Base-by-base conservation (phyloP, 2,888 invertebrate genomes). In the Macrophya alboannulata region DNA sequence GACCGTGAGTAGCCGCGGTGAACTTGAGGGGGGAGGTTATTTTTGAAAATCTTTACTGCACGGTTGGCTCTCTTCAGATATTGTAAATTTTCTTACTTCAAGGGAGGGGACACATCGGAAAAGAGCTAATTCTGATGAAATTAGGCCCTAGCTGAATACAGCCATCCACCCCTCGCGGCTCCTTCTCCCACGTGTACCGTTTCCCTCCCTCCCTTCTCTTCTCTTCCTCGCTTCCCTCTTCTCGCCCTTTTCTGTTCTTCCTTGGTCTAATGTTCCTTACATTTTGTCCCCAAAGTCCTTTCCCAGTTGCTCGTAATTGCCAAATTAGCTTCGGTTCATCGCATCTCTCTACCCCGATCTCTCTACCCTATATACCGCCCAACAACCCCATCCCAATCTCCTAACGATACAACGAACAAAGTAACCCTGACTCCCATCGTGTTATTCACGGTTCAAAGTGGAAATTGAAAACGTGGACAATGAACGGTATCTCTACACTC, bases 241-340 rank as follows among this genome's bases (percentile, higher is more conserved):
- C 62, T 71, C 85, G 85, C 86, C 79, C 86, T 74, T 82, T 85
- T 82, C 76, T 82, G 55, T 84, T 81, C 86, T 84, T 85, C 71
- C 77, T 25, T 43, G 82, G 74, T 79, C 79, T 62, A 43, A 81
- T 62, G 62, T 62, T 62, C 62, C 81, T 43, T 43, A 79, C 79
- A 79, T 55, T 79, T 59, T 48, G 59, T 79, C 79, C 81, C 81
- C 59, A 43, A 59, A 21, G 81, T 62, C 62, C 62, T 62, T 81
- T 62, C 15, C 59, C 81, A 59, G 81, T 40, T 43, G 85, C 84
- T 87, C 85, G 86, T 85, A 87, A 87, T 86, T 86, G 86, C 83
- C 85, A 79, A 86, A 85, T 87, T 86, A 77, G 48, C 62, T 55
- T 79, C 85, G 85, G 85, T 72, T 82, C 85, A 62, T 37, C 76